phyloP scores from a whole-genome alignment of 2,797 vertebrate genomes.

The Rhinichthys osculus region DNA sequence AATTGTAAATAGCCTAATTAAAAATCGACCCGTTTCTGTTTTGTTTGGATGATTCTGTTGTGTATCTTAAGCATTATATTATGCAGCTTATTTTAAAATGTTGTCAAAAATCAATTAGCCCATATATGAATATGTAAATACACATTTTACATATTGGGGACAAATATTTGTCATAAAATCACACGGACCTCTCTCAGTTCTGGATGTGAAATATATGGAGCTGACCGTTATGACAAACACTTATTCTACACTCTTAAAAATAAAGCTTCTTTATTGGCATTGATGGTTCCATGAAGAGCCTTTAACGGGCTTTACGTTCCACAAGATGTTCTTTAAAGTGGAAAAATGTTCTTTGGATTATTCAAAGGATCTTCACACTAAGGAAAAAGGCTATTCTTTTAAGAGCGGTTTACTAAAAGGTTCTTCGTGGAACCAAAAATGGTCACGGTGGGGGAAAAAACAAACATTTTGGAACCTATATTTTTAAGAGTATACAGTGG shows the following conservation, averaged over 20 bases:
- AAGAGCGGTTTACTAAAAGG: no score
- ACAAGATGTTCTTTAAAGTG: no score
- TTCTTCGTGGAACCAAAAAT: no score
- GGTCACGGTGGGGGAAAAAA: no score
- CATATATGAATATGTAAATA: not conserved
- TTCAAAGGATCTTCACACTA: no score
- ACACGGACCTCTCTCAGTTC: not conserved
- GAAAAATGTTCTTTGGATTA: no score
- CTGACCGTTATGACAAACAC: not conserved
- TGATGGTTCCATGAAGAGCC: no score
- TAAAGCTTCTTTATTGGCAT: no score
- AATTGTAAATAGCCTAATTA: not conserved
- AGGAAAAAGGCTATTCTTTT: no score
- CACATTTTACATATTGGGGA: not conserved
- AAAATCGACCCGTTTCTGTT: not conserved
- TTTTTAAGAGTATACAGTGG: no score
- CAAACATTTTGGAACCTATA: no score
- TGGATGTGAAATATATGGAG: not conserved
- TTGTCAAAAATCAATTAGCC: not conserved
- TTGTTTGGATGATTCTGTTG: not conserved
- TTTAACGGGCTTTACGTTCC: no score
- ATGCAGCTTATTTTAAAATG: not conserved
- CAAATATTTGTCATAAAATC: not conserved
- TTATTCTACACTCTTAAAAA: not conserved
- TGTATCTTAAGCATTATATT: not conserved